These are phyloP conservation scores for Chaenocephalus aceratus DNA, from an alignment of 2,113 vertebrate species.

Conservation along the genomic window DNA sequence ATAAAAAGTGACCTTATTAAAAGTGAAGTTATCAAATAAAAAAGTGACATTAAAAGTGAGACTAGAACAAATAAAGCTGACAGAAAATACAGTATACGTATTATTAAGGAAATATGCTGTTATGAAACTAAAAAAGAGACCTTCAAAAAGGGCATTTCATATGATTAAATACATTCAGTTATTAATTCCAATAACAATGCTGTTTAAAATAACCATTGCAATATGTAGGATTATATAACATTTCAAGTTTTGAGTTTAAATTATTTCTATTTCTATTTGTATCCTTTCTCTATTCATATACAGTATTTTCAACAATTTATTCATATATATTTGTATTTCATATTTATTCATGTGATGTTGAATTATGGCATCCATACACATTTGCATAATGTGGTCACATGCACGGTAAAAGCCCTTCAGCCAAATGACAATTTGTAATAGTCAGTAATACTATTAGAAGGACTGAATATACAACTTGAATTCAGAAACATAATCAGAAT, in stretches of 20 bases:
- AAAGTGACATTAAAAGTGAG: no score
- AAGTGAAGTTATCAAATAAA: no score
- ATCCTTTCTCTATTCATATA: background rate
- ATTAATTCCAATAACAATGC: no score
- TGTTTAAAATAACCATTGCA: background rate
- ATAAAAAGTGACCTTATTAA: no score
- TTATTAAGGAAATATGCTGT: no score
- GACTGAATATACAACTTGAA: constrained; percentile 29
- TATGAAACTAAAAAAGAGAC: no score
- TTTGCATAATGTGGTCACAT: background rate
- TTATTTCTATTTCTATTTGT: background rate
- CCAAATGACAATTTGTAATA: constrained; percentile 32
- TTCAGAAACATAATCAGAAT: no score
- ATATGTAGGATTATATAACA: background rate
- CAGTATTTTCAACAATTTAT: background rate
- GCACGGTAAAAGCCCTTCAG: constrained; percentile 5
- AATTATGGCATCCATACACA: background rate
- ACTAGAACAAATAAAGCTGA: no score
- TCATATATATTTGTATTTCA: background rate
- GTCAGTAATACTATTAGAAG: constrained; percentile 35
- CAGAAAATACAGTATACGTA: no score
- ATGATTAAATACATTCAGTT: no score
- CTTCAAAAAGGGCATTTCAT: no score
- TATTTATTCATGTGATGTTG: background rate
- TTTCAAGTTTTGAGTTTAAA: background rate